Base-by-base conservation (phyloP, 2,888 invertebrate species). In the Eupithecia subumbrata region DNA sequence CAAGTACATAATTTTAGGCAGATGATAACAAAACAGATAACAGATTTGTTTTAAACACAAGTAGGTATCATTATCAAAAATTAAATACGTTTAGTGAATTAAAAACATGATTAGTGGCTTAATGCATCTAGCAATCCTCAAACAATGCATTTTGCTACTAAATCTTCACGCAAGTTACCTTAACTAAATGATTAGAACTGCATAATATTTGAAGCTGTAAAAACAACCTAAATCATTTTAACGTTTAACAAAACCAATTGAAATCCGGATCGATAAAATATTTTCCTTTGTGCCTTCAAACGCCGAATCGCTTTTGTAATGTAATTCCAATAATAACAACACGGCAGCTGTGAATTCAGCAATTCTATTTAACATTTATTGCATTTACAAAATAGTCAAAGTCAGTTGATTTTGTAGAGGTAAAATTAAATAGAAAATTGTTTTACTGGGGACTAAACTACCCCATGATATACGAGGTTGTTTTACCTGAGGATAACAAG, bases 241-340 rank as follows among this genome's bases (percentile, higher is more conserved):
- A 45, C 18, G 25, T 12, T 4, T 12, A 25, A 60, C 60, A 60
- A 60, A 60, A 60, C 60, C 14, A 14, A 14, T 60, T 60, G 60
- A 25, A 67, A 67, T 40, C 40, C 18, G 40, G 37, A 75, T 60
- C 68, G 40, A 75, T 69, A 45, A 67, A 72, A 52, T 72, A 43
- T 52, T 56, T 64, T 45, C 64, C 22, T 71, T 76, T 73, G 48
- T 70, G 64, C 12, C 67, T 76, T 70, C 43, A 67, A 73, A 74
- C 60, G 30, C 16, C 43, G 18, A 64, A 71, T 67, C 52, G 73
- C 69, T 76, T 73, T 69, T 72, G 63, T 66, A 72, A 71, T 63
- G 56, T 63, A 43, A 74, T 56, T 69, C 71, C 76, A 76, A 64
- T 73, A 67, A 70, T 70, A 72, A 52, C 69, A 77, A 60, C 14